These are phyloP conservation scores for Melanotaenia boesemani DNA, from an alignment of 2,797 vertebrate species.

Conservation along the genomic window DNA sequence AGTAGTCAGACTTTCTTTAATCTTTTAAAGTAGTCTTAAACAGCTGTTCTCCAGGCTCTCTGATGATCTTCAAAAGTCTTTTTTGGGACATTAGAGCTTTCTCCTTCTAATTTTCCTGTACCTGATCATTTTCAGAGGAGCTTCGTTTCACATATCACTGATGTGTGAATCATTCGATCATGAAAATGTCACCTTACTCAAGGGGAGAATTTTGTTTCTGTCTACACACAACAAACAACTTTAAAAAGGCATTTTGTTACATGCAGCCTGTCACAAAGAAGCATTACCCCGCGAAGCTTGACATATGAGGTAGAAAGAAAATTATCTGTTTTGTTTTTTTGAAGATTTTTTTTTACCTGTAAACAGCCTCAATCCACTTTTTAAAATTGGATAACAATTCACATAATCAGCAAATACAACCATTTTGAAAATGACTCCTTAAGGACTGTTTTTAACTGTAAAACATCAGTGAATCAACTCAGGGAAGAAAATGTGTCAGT, in stretches of 20 bases:
- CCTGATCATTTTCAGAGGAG: not conserved
- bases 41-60: not conserved
- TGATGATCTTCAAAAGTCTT: not conserved
- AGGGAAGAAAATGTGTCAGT: too few species aligned
- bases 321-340: too few species aligned
- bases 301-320: too few species aligned
- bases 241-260: not conserved
- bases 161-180: not conserved
- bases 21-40: not conserved
- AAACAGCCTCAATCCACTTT: too few species aligned
- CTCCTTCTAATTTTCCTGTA: not conserved
- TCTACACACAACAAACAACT: not conserved
- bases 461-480: not conserved
- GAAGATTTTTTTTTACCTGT: too few species aligned
- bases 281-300: too few species aligned
- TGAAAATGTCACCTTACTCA: not conserved
- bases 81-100: not conserved
- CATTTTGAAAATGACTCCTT: too few species aligned
- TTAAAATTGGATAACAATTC: not conserved
- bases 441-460: not conserved
- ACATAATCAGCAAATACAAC: not conserved
- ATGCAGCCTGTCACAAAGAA: not conserved
- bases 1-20: not conserved
- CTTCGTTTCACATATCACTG: not conserved
- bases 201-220: not conserved